Evolutionary conservation across 2,113 vertebrate species (phyloP).

Genomic region (Istiophorus platypterus): DNA sequence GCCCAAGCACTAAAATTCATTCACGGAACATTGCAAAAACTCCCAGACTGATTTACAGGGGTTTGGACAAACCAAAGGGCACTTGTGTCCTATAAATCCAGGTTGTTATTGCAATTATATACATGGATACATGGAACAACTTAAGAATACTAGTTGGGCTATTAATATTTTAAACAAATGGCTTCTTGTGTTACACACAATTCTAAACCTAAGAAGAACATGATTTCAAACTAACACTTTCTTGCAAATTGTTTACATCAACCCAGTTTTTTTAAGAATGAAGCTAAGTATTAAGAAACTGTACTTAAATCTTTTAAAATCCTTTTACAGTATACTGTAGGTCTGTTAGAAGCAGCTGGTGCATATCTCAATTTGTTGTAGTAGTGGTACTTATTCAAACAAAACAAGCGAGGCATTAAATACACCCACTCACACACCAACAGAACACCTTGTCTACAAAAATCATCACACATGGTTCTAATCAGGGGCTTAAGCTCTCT

Average conservation of each 20-base stretch:
- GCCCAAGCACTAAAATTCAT: background rate
- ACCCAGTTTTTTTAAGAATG: too few species aligned
- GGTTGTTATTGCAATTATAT: background rate
- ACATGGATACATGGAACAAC: too few species aligned
- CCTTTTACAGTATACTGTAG: background rate
- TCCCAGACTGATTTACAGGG: background rate
- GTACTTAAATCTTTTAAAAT: background rate
- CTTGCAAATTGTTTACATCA: background rate
- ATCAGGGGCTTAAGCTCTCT: constrained; percentile 9
- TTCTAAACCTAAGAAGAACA: background rate
- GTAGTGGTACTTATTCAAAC: background rate
- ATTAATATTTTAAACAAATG: background rate
- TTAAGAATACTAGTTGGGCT: too few species aligned
- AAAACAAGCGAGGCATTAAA: constrained; percentile 28
- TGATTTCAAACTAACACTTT: background rate
- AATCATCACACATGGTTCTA: constrained; percentile 40
- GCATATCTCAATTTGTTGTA: background rate
- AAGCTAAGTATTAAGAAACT: too few species aligned
- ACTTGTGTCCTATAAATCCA: background rate
- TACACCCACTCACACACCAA: constrained; percentile 8
- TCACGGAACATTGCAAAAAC: background rate
- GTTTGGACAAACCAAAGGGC: too few species aligned
- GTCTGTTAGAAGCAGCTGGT: background rate
- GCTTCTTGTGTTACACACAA: background rate
- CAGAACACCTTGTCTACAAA: constrained; percentile 4